Conservation (phyloP, 2,888 invertebrate species). For the Perdita meconis region DNA sequence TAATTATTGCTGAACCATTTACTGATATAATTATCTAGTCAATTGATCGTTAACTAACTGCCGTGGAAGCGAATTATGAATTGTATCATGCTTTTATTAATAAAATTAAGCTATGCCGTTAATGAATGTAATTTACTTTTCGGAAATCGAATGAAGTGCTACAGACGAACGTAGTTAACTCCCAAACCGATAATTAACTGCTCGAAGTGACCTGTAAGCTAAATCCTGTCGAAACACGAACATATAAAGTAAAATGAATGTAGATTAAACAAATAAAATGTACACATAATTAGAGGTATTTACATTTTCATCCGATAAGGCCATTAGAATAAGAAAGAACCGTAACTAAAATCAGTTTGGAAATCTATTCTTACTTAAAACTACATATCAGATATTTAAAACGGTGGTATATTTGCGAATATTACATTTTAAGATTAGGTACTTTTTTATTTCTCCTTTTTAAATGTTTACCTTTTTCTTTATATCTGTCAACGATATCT, state of each 20-base stretch:
- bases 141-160: conserved; percentile 16
- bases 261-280: conserved; percentile 23
- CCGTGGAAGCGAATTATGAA: neutral
- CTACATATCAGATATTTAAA: too few species aligned
- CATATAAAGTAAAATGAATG: neutral
- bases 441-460: too few species aligned
- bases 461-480: too few species aligned
- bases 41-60: conserved; percentile 25
- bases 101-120: conserved; percentile 32
- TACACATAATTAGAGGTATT: neutral
- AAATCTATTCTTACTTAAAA: too few species aligned
- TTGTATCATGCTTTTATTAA: conserved; percentile 33
- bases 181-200: conserved; percentile 40
- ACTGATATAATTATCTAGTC: conserved; percentile 10
- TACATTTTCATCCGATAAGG: too few species aligned
- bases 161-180: conserved; percentile 23
- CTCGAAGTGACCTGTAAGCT: neutral
- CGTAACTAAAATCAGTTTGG: too few species aligned
- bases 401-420: too few species aligned
- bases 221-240: conserved; percentile 26
- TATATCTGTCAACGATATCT: too few species aligned
- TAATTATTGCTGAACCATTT: conserved; percentile 2
- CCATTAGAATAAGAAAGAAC: too few species aligned
- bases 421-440: too few species aligned
- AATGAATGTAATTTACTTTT: conserved; percentile 39